Conservation (phyloP, 2,888 invertebrate genomes). For the Lasius fuliginosus region DNA sequence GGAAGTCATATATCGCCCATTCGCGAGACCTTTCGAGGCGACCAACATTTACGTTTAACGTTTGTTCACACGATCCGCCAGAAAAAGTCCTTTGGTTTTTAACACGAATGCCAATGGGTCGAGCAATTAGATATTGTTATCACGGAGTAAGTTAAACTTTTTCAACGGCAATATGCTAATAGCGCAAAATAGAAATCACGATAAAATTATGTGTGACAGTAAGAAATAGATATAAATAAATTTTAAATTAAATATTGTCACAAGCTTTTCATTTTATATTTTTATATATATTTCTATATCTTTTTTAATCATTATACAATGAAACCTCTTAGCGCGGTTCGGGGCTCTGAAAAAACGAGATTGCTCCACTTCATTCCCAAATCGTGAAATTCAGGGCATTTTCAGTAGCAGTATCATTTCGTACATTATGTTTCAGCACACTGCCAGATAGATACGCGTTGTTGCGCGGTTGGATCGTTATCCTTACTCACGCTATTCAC, state of each 20-base stretch:
- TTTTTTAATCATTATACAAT: no score
- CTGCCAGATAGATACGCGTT: no score
- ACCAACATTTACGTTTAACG: conserved; percentile 39
- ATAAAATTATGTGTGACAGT: background rate
- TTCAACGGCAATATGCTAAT: background rate
- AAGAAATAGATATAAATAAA: background rate
- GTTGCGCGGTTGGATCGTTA: no score
- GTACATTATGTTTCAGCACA: no score
- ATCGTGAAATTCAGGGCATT: no score
- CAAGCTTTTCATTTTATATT: no score
- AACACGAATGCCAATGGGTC: background rate
- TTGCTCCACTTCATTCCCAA: no score
- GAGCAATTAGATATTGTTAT: conserved; percentile 9
- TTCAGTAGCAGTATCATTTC: no score
- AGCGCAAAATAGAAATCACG: background rate
- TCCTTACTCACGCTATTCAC: no score
- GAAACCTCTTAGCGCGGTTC: no score
- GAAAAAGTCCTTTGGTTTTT: background rate
- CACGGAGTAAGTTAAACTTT: background rate
- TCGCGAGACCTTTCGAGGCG: conserved; percentile 50
- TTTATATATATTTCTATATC: no score
- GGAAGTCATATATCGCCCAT: conserved; percentile 74
- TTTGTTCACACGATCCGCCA: conserved; percentile 51
- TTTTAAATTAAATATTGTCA: background rate
- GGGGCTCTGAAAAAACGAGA: no score